These are phyloP conservation scores for Nasonia oneida DNA, from an alignment of 2,888 invertebrate genomes.

Conservation along the genomic window DNA sequence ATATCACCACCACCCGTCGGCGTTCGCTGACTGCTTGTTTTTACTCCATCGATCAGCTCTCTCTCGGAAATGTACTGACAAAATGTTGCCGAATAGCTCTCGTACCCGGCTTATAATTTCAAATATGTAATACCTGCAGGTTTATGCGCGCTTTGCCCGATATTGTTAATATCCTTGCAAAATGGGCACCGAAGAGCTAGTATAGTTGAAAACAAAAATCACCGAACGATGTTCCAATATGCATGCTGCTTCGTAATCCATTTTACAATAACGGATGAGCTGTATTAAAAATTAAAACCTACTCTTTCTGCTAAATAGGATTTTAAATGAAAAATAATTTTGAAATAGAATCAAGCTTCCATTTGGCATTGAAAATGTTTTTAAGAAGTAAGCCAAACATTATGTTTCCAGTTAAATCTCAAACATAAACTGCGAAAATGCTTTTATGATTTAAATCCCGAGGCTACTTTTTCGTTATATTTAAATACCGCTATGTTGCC, in stretches of 20 bases:
- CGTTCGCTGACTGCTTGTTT: not conserved
- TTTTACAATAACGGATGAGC: not conserved
- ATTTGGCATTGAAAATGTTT: not conserved
- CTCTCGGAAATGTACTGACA: not conserved
- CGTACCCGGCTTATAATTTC: no score
- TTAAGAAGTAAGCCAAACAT: not conserved
- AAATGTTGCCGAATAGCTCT: not conserved
- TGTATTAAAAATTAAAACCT: not conserved
- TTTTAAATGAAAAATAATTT: not conserved
- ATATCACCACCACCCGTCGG: not conserved
- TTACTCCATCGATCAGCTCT: not conserved
- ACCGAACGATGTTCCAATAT: not conserved
- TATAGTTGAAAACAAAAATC: no score
- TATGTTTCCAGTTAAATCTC: not conserved
- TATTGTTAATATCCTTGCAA: no score
- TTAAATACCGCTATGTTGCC: no score
- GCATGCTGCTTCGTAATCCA: not conserved
- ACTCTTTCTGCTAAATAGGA: not conserved
- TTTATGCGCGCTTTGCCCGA: no score
- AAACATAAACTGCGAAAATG: no score
- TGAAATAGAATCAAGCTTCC: not conserved
- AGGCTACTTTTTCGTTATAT: no score
- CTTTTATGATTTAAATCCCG: no score
- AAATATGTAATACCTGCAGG: no score
- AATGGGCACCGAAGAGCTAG: no score